Percentiles rank a stretch among this genome's conserved stretches.
These are phyloP conservation scores for Mus pahari DNA, from an alignment of 2,113 vertebrate genomes.

Conservation along the genomic window DNA sequence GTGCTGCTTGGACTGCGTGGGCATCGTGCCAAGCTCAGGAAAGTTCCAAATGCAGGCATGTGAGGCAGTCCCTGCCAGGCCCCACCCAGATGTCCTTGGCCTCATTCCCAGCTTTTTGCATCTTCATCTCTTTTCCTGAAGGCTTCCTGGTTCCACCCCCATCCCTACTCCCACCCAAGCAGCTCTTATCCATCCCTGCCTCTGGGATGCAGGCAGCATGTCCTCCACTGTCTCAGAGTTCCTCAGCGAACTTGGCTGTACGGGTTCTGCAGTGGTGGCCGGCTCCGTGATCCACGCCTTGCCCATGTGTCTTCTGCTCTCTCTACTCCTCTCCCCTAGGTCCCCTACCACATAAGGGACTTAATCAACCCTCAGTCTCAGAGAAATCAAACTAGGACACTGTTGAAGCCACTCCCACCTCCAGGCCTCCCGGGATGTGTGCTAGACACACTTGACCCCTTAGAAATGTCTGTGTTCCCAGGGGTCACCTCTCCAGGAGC, in stretches of 20 bases:
- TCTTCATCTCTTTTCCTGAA: not conserved
- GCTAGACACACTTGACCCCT: constrained; percentile 12
- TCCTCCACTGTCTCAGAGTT: not conserved
- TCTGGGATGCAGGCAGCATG: not conserved
- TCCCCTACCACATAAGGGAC: not conserved
- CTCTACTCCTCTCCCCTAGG: not conserved
- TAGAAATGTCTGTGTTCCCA: not conserved
- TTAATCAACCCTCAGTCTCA: not conserved
- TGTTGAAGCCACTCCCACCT: not conserved
- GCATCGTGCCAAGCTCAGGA: not conserved
- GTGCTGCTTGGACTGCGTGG: not conserved
- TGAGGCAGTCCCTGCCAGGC: not conserved
- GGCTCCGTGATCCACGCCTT: rapidly evolving
- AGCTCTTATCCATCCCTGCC: not conserved
- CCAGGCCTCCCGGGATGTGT: not conserved
- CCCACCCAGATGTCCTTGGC: not conserved
- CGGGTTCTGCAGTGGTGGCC: not conserved
- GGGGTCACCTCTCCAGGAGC: not conserved
- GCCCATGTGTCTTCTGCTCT: not conserved
- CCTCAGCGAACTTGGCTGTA: not conserved
- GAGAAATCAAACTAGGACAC: constrained; percentile 64
- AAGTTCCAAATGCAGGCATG: not conserved
- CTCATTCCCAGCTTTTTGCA: not conserved
- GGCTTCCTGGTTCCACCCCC: not conserved
- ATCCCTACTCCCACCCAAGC: not conserved